Evolutionary conservation across 2,113 vertebrate species (phyloP).

Genomic region (Campylomormyrus numenius): DNA sequence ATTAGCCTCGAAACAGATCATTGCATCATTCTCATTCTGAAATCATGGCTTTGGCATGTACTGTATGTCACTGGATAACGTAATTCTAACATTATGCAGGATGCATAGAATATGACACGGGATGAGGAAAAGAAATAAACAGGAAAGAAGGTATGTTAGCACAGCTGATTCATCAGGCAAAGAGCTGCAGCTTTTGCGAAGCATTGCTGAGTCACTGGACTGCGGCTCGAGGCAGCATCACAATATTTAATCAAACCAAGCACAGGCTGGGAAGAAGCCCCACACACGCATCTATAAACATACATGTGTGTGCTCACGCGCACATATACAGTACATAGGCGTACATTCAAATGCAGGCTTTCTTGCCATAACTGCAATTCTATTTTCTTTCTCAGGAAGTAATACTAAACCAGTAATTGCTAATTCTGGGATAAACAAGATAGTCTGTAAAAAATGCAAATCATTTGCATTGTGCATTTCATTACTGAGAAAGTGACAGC

Average conservation of each 20-base stretch:
- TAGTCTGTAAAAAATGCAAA: constrained; percentile 54
- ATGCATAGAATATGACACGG: background rate
- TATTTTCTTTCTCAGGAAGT: constrained; percentile 36
- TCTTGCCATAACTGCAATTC: constrained; percentile 27
- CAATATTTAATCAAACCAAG: background rate
- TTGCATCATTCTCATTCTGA: background rate
- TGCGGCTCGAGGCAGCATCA: background rate
- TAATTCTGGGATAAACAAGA: constrained; percentile 55
- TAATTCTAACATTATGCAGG: background rate
- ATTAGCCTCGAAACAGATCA: background rate
- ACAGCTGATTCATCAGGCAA: background rate
- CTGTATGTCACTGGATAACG: background rate
- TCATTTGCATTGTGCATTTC: constrained; percentile 54
- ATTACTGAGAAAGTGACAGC: constrained; percentile 55
- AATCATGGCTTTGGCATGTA: background rate
- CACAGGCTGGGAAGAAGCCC: background rate
- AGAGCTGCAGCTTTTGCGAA: background rate
- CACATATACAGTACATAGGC: background rate
- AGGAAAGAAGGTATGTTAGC: background rate
- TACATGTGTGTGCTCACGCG: background rate
- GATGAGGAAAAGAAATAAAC: background rate
- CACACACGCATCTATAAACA: background rate
- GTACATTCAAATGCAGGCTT: constrained; percentile 3
- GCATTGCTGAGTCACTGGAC: background rate
- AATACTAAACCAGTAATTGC: constrained; percentile 48